phyloP scores from a whole-genome alignment of 2,797 vertebrate genomes.

The Gymnothorax javanicus region DNA sequence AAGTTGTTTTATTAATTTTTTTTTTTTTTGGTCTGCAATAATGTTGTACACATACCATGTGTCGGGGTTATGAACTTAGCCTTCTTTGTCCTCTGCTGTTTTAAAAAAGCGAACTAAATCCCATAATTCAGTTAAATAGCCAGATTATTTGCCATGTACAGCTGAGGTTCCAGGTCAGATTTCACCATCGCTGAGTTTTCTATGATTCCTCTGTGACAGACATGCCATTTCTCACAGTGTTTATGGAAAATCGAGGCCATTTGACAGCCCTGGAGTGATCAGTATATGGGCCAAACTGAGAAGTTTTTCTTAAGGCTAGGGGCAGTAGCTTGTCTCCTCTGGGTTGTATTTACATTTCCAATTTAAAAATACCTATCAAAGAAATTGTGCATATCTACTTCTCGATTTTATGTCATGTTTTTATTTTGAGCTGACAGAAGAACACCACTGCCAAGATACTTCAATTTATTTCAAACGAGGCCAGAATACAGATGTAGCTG shows the following conservation, averaged over 20 bases:
- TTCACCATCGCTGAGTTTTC: slow-evolving; percentile 13
- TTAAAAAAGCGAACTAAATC: slow-evolving; percentile 20
- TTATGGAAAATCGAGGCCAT: slow-evolving; percentile 33
- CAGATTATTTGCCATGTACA: slow-evolving; percentile 26
- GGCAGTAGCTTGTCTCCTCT: slow-evolving; percentile 31
- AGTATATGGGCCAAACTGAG: slow-evolving; percentile 24
- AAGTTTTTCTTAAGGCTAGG: slow-evolving; percentile 39
- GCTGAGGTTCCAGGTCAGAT: slow-evolving; percentile 21
- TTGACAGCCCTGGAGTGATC: slow-evolving; percentile 29
- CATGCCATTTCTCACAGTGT: slow-evolving; percentile 29
- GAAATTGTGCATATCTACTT: slow-evolving; percentile 39
- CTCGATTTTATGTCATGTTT: slow-evolving; percentile 32
- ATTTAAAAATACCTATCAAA: slow-evolving; percentile 41
- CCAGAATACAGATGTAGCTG: slow-evolving; percentile 32
- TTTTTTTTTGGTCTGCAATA: neutral
- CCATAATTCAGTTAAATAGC: slow-evolving; percentile 25
- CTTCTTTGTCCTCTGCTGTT: slow-evolving; percentile 16
- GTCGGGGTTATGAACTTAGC: slow-evolving; percentile 15
- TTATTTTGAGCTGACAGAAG: slow-evolving; percentile 27
- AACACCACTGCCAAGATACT: slow-evolving; percentile 32
- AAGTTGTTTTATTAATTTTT: neutral
- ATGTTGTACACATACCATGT: neutral
- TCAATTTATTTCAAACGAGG: slow-evolving; percentile 30
- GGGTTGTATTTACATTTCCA: slow-evolving; percentile 33
- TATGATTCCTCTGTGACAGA: slow-evolving; percentile 32